Conservation (phyloP, 2,888 invertebrate species). For the Cerastoderma edule region DNA sequence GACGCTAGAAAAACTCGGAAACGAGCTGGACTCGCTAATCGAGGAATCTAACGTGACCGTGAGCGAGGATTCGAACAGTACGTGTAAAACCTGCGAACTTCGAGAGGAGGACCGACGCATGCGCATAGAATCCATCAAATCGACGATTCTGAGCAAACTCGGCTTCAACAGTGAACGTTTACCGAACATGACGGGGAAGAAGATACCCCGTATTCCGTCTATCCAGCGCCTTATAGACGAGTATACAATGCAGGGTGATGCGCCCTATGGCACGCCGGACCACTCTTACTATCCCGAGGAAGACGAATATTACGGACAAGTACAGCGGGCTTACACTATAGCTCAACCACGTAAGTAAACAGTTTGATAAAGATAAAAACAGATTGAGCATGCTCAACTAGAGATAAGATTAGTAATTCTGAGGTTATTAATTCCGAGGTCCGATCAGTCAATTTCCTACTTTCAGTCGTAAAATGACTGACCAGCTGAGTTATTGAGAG, state of each 20-base stretch:
- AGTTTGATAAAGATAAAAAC: too few relatives aligned
- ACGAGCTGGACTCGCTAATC: neutral
- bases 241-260: conserved; percentile 68
- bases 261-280: conserved; percentile 52
- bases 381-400: too few relatives aligned
- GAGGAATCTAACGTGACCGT: conserved; percentile 16
- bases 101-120: conserved; percentile 55
- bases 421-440: too few relatives aligned
- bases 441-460: too few relatives aligned
- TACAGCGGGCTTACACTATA: conserved; percentile 65
- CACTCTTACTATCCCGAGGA: conserved; percentile 57
- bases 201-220: conserved; percentile 70
- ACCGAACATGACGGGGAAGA: conserved; percentile 72
- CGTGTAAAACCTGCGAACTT: conserved; percentile 57
- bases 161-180: conserved; percentile 60
- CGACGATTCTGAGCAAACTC: conserved; percentile 65
- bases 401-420: too few relatives aligned
- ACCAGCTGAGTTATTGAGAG: too few relatives aligned
- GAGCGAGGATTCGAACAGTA: conserved; percentile 6
- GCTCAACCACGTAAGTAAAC: conserved; percentile 65
- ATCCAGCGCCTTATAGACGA: conserved; percentile 65
- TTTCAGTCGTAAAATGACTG: too few relatives aligned
- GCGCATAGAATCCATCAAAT: conserved; percentile 62
- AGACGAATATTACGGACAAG: conserved; percentile 63
- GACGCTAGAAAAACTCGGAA: conserved; percentile 3